Conservation (phyloP, 2,113 vertebrate species). For the Nothoprocta pentlandii region DNA sequence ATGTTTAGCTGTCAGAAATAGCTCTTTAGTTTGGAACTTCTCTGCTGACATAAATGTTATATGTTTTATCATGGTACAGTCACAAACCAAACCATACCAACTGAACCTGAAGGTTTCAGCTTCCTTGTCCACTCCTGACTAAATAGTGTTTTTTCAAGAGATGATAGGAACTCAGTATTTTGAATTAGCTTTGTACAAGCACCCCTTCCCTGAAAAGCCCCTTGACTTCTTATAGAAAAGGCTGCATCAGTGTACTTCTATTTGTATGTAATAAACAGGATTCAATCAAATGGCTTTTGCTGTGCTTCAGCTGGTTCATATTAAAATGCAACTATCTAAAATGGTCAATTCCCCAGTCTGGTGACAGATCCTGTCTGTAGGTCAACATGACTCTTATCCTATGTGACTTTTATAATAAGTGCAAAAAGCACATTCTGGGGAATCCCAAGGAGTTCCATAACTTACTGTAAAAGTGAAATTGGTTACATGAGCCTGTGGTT, state of each 20-base stretch:
- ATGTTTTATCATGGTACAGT: neutral
- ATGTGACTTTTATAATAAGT: conserved; percentile 3
- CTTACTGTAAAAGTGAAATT: conserved; percentile 33
- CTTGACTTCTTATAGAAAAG: neutral
- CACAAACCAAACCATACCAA: neutral
- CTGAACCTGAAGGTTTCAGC: neutral
- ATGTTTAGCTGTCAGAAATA: neutral
- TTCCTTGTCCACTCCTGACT: neutral
- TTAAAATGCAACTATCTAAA: conserved; percentile 38
- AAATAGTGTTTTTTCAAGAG: neutral
- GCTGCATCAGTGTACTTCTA: neutral
- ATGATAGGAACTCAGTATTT: neutral
- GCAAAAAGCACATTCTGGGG: neutral
- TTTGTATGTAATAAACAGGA: neutral
- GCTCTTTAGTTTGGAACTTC: neutral
- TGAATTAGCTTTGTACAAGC: neutral
- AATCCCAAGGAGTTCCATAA: conserved; percentile 14
- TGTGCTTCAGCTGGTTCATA: conserved; percentile 18
- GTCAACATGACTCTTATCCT: conserved; percentile 18
- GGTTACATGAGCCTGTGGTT: conserved; percentile 64
- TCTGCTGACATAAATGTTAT: neutral
- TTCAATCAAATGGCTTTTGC: neutral
- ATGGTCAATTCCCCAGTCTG: neutral
- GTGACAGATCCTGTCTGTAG: conserved; percentile 40
- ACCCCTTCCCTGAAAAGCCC: neutral